A percentile compares a stretch with the other conserved stretches of the same genome.
Evolutionary conservation across 1,140 invertebrate species (phyloP).

Genomic region (Nymphalis io): DNA sequence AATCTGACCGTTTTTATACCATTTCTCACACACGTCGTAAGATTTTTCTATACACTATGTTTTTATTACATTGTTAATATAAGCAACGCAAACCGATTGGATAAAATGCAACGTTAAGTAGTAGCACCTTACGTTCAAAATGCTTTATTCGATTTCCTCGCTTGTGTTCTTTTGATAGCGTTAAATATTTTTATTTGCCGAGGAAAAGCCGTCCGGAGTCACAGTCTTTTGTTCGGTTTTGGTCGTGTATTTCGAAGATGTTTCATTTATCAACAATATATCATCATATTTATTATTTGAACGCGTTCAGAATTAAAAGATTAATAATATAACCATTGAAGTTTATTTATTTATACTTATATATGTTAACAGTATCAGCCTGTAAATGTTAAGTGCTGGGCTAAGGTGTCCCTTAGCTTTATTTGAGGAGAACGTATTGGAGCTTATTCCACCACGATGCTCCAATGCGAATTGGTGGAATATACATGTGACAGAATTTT

Average conservation of each 20-base stretch:
- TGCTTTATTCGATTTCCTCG: background rate
- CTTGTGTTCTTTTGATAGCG: background rate
- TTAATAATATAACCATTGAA: too few relatives aligned
- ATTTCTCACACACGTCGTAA: conserved; percentile 5
- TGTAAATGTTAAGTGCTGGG: too few relatives aligned
- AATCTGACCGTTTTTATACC: conserved; percentile 19
- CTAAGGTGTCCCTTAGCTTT: too few relatives aligned
- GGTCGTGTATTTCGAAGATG: conserved; percentile 6
- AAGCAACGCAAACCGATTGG: background rate
- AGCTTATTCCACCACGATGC: too few relatives aligned
- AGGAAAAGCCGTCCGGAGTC: conserved; percentile 16
- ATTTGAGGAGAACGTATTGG: too few relatives aligned
- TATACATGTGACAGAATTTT: too few relatives aligned
- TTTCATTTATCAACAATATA: conserved; percentile 21
- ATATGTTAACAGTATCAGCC: too few relatives aligned
- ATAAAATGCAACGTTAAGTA: background rate
- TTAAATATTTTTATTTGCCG: background rate
- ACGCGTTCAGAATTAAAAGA: background rate
- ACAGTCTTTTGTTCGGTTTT: conserved; percentile 17
- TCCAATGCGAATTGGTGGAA: too few relatives aligned
- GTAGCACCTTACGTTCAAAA: background rate
- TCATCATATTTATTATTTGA: conserved; percentile 3
- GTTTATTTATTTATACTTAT: too few relatives aligned
- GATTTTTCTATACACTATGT: conserved; percentile 16
- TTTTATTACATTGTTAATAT: background rate